Evolutionary conservation across 2,888 invertebrate genomes (phyloP), one percentile per base, ranked within the genome.

Genomic region (Chirona hameri): DNA sequence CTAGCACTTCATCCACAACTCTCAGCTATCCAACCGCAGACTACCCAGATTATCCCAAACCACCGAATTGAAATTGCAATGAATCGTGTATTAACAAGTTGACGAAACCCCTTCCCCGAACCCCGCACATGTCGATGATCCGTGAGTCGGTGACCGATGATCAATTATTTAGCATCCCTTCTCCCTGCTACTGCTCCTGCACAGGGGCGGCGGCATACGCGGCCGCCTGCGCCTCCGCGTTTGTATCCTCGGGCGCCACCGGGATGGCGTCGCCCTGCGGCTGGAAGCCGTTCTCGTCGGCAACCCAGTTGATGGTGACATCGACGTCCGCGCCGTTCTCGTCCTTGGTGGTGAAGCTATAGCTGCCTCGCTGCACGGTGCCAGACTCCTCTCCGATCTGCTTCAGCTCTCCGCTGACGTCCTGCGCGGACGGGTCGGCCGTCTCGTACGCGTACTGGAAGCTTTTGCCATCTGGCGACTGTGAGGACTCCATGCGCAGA

Each of bases 361-460:
- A 80, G 80, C 15, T 52, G 29, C 80, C 80, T 27, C 48, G 80
- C 52, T 52, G 27, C 80, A 80, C 80, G 29, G 5, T 18, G 48
- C 80, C 80, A 1, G 7, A 2, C 52, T 80, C 27, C 29, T 80
- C 80, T 27, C 80, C 80, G 52, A 80, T 80, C 80, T 80, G 80
- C 80, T 80, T 80, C 52, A 27, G 48, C 52, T 80, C 52, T 2
- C 80, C 80, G 52, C 27, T 29, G 27, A 80, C 80, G 21, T 80
- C 80, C 52, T 80, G 80, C 27, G 48, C 2, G 4, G 55, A 14
- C 27, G 48, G 48, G 65, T 81, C 82, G 65, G 82, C 52, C 27
- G 83, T 83, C 46, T 83, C 79, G 65, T 84, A 85, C 18, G 83
- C 65, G 82, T 84, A 85, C 31, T 81, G 81, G 81, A 84, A 85